Evolutionary conservation across 2,888 invertebrate species (phyloP).

Genomic region (Maniola hyperantus): DNA sequence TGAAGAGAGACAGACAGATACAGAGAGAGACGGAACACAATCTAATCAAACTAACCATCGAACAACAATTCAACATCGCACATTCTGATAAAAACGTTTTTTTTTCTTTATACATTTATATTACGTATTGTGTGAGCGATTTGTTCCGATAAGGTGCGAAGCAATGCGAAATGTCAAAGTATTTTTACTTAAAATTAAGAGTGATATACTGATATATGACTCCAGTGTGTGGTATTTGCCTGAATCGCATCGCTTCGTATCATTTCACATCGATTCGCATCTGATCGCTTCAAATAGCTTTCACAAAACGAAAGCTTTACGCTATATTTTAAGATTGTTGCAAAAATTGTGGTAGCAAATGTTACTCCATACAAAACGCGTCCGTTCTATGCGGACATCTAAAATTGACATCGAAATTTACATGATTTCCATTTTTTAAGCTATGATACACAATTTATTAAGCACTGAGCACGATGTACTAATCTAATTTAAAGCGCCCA

Average conservation of each 20-base stretch:
- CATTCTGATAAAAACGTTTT: slow-evolving; percentile 62
- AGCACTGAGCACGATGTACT: neutral
- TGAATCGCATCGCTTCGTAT: neutral
- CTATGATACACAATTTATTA: slow-evolving; percentile 71
- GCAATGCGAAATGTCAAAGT: neutral
- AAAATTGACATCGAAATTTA: slow-evolving; percentile 81
- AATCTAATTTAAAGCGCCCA: no score
- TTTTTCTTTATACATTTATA: slow-evolving; percentile 51
- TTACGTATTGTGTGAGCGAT: slow-evolving; percentile 30
- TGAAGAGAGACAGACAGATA: slow-evolving; percentile 31
- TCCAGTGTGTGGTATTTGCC: no score
- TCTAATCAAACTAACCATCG: slow-evolving; percentile 56
- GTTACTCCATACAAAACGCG: slow-evolving; percentile 61
- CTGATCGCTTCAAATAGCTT: slow-evolving; percentile 14
- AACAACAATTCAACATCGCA: slow-evolving; percentile 62
- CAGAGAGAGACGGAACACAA: slow-evolving; percentile 48
- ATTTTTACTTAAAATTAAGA: neutral
- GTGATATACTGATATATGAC: no score
- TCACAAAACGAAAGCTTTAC: slow-evolving; percentile 7
- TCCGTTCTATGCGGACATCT: slow-evolving; percentile 65
- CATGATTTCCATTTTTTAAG: slow-evolving; percentile 72
- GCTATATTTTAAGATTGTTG: slow-evolving; percentile 46
- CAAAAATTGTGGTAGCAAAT: slow-evolving; percentile 78
- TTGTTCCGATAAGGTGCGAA: neutral
- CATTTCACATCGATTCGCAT: slow-evolving; percentile 25